Conservation (phyloP, 2,888 invertebrate species). For the Morinoia aosen region DNA sequence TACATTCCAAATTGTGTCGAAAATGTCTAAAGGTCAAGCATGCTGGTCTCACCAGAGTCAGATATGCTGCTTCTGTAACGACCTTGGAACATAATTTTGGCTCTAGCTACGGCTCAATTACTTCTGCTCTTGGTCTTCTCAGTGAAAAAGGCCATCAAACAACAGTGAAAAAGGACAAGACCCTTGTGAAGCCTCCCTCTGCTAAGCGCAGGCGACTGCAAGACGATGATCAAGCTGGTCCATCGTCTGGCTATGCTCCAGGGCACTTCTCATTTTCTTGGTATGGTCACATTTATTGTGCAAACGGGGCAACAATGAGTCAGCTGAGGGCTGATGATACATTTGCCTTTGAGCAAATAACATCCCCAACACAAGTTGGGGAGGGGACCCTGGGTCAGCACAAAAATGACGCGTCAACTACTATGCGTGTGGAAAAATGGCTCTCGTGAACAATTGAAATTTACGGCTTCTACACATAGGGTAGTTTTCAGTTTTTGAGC, state of each 20-base stretch:
- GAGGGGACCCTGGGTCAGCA: no score
- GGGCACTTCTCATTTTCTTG: neutral
- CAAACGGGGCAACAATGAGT: neutral
- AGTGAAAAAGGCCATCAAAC: neutral
- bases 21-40: slow-evolving; percentile 46
- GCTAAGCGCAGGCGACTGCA: neutral
- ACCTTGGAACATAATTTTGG: slow-evolving; percentile 4
- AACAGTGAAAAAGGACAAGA: neutral
- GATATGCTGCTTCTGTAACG: neutral
- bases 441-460: no score
- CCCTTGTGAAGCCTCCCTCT: neutral
- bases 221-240: neutral
- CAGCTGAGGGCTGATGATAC: neutral
- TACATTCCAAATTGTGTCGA: no score
- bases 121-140: neutral
- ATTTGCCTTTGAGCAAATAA: neutral
- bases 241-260: neutral
- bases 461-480: no score
- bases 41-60: neutral
- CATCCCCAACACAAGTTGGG: no score
- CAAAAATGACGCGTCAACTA: no score
- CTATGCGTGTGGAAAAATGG: no score
- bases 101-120: neutral
- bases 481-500: no score
- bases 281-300: neutral